A percentile compares a stretch with the other conserved stretches of the same genome.
Conservation (phyloP, 1,140 invertebrate species). For the Arion vulgaris region DNA sequence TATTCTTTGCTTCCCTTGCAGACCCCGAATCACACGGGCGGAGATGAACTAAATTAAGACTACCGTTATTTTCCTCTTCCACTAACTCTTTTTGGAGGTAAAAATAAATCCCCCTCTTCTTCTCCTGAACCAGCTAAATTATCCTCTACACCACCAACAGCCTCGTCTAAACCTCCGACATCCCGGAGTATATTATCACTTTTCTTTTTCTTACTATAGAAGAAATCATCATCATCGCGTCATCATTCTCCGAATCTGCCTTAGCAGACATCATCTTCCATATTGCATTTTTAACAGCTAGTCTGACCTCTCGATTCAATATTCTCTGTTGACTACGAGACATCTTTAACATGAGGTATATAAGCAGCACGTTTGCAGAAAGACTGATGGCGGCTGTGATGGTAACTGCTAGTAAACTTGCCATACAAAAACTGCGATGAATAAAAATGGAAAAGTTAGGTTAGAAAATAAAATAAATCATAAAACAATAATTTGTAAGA, state of each 20-base stretch:
- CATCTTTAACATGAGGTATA: background rate
- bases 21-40: too few species aligned
- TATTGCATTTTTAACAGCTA: background rate
- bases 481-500: too few species aligned
- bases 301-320: background rate
- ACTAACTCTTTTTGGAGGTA: constrained; percentile 3
- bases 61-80: background rate
- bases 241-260: background rate
- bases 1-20: too few species aligned
- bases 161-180: background rate
- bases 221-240: constrained; percentile 6
- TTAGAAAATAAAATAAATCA: background rate
- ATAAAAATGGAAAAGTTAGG: background rate
- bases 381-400: constrained; percentile 17
- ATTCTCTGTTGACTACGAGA: background rate
- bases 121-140: constrained; percentile 12
- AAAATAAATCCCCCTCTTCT: constrained; percentile 23
- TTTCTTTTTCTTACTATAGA: background rate
- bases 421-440: constrained; percentile 11
- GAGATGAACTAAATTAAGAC: too few species aligned
- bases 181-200: background rate
- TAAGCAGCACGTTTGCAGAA: background rate
- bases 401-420: background rate
- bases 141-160: background rate
- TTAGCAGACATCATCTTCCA: background rate